phyloP scores from a whole-genome alignment of 2,888 invertebrate genomes.

The Melipona bicolor region DNA sequence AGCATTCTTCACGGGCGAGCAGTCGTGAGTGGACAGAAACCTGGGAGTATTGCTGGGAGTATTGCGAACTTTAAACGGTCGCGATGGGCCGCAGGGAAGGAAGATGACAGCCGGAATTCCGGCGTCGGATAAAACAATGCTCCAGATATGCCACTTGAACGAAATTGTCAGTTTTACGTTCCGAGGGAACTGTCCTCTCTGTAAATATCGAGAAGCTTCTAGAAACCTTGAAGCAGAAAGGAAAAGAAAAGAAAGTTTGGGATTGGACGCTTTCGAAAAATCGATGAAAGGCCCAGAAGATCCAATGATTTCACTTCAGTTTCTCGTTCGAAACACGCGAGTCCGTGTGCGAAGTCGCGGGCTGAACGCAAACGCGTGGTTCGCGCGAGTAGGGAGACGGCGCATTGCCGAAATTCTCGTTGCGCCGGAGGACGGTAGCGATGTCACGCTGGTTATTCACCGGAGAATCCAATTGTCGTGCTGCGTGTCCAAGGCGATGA shows the following conservation, averaged over 20 bases:
- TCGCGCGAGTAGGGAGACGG: too few species aligned
- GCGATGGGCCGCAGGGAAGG: neutral
- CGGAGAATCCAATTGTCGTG: slow-evolving; percentile 35
- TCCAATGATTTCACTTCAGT: too few species aligned
- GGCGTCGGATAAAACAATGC: slow-evolving; percentile 43
- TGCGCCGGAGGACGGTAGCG: neutral
- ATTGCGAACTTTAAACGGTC: slow-evolving; percentile 33
- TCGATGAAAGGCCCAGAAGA: neutral
- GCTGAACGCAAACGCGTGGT: too few species aligned
- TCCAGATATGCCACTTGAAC: slow-evolving; percentile 55
- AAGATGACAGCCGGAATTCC: slow-evolving; percentile 27
- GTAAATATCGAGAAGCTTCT: slow-evolving; percentile 2
- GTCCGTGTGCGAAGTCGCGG: too few species aligned
- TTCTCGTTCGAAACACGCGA: too few species aligned
- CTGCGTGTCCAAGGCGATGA: neutral
- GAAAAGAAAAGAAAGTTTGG: too few species aligned
- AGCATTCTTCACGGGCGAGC: slow-evolving; percentile 5
- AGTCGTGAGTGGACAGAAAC: slow-evolving; percentile 10
- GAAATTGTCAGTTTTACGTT: slow-evolving; percentile 47
- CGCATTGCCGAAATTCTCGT: slow-evolving; percentile 1
- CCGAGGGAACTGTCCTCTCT: neutral
- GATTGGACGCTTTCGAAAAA: neutral
- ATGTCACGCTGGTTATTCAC: slow-evolving; percentile 18
- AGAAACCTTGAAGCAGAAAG: too few species aligned
- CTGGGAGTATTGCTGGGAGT: slow-evolving; percentile 14